Conservation (phyloP, 1,140 invertebrate species). For the Eriosoma lanigerum region DNA sequence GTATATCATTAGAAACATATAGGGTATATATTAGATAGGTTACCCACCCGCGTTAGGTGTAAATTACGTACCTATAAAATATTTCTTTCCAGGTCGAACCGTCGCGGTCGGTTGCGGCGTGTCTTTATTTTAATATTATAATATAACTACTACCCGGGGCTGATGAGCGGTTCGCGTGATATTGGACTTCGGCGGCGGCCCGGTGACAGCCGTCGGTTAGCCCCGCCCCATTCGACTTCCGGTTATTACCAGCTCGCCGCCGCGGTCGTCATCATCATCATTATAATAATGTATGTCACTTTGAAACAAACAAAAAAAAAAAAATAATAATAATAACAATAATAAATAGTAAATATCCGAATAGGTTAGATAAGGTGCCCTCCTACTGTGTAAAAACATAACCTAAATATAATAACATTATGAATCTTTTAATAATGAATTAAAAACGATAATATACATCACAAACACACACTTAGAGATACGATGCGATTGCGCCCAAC, state of each 20-base stretch:
- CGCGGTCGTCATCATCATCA: conserved; percentile 32
- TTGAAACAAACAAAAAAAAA: not conserved
- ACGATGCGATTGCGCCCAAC: too few species aligned
- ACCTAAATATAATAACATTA: not conserved
- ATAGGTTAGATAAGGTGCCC: too few species aligned
- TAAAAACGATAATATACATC: not conserved
- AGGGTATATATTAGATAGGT: too few species aligned
- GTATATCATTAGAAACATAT: too few species aligned
- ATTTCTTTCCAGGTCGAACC: too few species aligned
- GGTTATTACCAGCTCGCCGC: conserved; percentile 38
- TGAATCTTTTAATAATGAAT: conserved; percentile 8
- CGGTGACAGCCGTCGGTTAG: conserved; percentile 50
- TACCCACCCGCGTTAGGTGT: too few species aligned
- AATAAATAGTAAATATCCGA: too few species aligned
- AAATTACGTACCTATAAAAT: too few species aligned
- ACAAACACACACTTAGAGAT: not conserved
- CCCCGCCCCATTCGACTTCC: conserved; percentile 47
- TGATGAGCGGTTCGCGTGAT: conserved; percentile 50
- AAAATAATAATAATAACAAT: too few species aligned
- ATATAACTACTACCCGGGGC: not conserved
- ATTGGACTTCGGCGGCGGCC: not conserved
- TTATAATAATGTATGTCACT: conserved; percentile 48
- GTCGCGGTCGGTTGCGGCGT: too few species aligned
- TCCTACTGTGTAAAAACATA: not conserved
- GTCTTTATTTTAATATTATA: too few species aligned